Base-by-base conservation (phyloP, 2,113 vertebrate genomes). In the Caracal caracal region DNA sequence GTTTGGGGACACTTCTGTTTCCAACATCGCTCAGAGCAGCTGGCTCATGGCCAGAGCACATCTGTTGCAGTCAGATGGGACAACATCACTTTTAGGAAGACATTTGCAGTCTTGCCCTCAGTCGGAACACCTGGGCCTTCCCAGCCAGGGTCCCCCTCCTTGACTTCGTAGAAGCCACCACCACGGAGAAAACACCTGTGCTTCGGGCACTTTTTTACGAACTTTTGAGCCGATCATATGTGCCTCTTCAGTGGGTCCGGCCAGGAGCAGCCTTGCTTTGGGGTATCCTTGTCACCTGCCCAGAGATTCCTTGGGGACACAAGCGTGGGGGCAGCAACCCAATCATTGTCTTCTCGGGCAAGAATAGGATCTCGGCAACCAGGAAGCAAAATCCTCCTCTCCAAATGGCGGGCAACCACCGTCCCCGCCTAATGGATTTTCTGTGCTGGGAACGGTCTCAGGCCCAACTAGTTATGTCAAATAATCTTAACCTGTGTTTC, bases 331-430 rank as follows among this genome's bases (percentile, higher is more conserved):
- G 98, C 65, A 17, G 5, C 37, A 56, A 51, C 98, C 3, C 98
- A 98, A 0, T 0, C 98, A 6, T 99, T 99, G 97, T 99, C 99
- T 53, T 99, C 99, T 0, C 99, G 99, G 47, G 98, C 99, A 2
- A 99, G 99, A 95, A 99, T 20, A 99, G 99, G 97, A 96, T 90
- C 0, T 93, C 98, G 1, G 98, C 99, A 0, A 75, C 95, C 84
- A 98, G 99, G 94, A 99, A 99, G 88, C 99, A 99, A 75, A 63
- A 28, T 30, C 93, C 98, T 98, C 63, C 98, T 99, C 95, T 99
- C 99, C 97, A 99, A 99, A 98, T 99, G 98, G 96, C 88, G 9
- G 11, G 4, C 26, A 9, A 87, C 79, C 92, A 4, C 9, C 1
- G 37, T 2, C 16, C 80, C 28, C 7, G 28, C 10, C 13, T 4